phyloP scores from a whole-genome alignment of 92 coral and sea anemone genomes.

The Plumapathes pennacea region DNA sequence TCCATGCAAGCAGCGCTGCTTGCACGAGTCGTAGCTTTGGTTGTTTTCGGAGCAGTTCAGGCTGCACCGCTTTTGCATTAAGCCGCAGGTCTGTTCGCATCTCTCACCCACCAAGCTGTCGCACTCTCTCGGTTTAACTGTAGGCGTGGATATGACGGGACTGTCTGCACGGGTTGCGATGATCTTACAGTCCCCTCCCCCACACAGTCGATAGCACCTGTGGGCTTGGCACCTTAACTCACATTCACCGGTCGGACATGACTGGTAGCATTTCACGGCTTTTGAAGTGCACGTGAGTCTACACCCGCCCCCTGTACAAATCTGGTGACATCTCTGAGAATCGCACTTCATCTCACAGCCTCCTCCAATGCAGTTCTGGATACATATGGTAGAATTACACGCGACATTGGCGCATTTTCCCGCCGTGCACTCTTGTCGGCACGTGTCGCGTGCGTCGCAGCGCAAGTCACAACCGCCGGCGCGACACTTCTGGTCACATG shows the following conservation, averaged over 20 bases:
- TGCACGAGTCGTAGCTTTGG: no score
- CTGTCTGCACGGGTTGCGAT: slow-evolving; percentile 42
- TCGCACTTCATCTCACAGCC: slow-evolving; percentile 49
- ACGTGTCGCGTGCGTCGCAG: slow-evolving; percentile 31
- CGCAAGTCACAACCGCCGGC: slow-evolving; percentile 63
- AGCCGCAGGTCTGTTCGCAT: slow-evolving; percentile 40
- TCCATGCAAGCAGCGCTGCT: slow-evolving; percentile 54
- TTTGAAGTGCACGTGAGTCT: slow-evolving; percentile 38
- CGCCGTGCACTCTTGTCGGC: slow-evolving; percentile 61
- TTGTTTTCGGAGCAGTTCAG: slow-evolving; percentile 32
- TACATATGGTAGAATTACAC: slow-evolving; percentile 46
- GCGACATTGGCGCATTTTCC: slow-evolving; percentile 50
- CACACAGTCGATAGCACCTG: slow-evolving; percentile 56
- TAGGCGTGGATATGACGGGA: slow-evolving; percentile 17
- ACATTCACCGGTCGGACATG: slow-evolving; percentile 67
- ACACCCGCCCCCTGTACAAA: slow-evolving; percentile 52
- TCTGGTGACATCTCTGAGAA: slow-evolving; percentile 53
- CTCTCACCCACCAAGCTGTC: slow-evolving; percentile 11
- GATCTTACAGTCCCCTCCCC: slow-evolving; percentile 56
- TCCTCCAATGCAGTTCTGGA: slow-evolving; percentile 65
- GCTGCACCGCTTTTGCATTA: slow-evolving; percentile 44
- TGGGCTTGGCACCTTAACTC: slow-evolving; percentile 51
- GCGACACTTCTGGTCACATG: slow-evolving; percentile 40
- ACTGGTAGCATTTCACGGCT: slow-evolving; percentile 56
- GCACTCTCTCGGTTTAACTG: slow-evolving; percentile 39